Conservation (phyloP, 2,113 vertebrate genomes). For the Dermatemys mawii region DNA sequence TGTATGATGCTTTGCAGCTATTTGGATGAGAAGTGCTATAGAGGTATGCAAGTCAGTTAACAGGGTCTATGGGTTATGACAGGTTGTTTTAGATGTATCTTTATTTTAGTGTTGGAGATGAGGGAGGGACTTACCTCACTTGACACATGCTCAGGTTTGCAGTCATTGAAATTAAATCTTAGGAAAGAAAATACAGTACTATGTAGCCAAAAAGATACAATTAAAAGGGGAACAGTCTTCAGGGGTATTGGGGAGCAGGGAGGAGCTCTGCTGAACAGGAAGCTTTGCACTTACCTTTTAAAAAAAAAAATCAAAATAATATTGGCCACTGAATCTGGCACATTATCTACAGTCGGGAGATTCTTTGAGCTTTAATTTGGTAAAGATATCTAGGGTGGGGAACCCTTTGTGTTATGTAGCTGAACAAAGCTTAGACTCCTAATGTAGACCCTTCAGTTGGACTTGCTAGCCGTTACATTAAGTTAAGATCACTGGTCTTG, state of each 20-base stretch:
- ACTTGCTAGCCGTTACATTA: neutral
- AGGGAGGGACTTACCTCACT: neutral
- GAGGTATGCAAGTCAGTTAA: neutral
- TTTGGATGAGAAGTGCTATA: neutral
- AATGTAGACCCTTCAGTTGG: neutral
- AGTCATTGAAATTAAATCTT: neutral
- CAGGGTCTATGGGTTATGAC: neutral
- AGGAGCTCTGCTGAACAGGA: neutral
- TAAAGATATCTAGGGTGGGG: neutral
- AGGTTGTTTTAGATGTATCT: neutral
- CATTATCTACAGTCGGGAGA: neutral
- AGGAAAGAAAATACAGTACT: neutral
- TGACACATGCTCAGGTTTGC: neutral
- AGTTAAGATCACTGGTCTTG: neutral
- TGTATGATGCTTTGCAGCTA: neutral
- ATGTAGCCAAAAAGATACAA: neutral
- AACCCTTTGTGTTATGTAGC: neutral
- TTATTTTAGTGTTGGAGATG: neutral
- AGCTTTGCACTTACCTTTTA: neutral
- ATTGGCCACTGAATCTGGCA: no score
- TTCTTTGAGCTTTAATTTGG: neutral
- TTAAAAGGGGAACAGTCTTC: neutral
- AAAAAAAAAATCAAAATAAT: neutral
- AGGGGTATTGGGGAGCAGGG: neutral
- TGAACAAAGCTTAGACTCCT: neutral